Base-by-base conservation (phyloP, 2,113 vertebrate species). In the Paramormyrops kingsleyae region DNA sequence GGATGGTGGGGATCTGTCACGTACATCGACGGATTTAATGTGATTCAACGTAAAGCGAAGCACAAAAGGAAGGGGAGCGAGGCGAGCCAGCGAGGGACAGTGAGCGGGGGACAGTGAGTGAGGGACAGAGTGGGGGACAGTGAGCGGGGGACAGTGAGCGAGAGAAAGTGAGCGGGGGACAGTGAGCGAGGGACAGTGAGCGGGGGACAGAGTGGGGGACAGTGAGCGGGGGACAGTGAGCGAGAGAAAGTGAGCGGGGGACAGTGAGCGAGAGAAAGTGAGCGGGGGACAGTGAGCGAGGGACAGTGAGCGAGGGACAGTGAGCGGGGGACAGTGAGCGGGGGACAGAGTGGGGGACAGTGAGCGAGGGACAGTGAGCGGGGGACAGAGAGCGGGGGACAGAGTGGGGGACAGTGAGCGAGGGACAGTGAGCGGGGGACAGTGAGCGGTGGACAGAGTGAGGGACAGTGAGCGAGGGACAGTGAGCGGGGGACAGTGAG, bases 41-140 rank as follows among this genome's bases (percentile, higher is more conserved):
- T 35, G 89, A 52, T 77, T 90, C 53, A 74, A 83, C 49, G 83
- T 80, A 80, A 87, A 90, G 66, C 19, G 21, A 42, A 87, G 47
- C 83, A 85, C 52, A 90, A 89, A 74, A 87, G 84, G 50, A 31
- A 88, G 44, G 17, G 46, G 89, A 70, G 59, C 46, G 49, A 77
- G 85, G 90, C 66, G 47, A 31, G 46, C 62, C 66, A 83, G 88
- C 66, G 27, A 50, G 53, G 47, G 86, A 77, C 52, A 86, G 88
- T 44, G 35, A 31, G 87, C 90, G n/a, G 46, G 27, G 62, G 44
- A 87, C 50, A 44, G 62, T 53, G 35, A 31, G 87, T 90, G n/a
- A 27, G 27, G 62, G 44, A 87, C 50, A 44, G 62, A n/a, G n/a
- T n/a, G n/a, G n/a, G n/a, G n/a, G n/a, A n/a, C n/a, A n/a, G n/a